Evolutionary conservation across 2,888 invertebrate genomes (phyloP).

Genomic region (Oscheius sp.): DNA sequence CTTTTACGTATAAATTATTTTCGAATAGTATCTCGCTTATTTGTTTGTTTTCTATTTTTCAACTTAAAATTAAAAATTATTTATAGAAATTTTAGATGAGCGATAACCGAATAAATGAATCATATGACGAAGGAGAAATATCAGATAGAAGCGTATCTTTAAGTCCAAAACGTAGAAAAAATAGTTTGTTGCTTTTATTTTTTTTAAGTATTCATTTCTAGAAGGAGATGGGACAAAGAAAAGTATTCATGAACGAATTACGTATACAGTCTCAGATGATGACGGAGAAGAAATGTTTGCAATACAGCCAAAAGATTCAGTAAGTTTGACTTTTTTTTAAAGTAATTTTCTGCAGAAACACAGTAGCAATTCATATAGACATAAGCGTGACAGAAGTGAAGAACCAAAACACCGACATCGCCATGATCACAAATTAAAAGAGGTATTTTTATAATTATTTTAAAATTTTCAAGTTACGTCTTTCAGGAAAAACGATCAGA

Average conservation of each 20-base stretch:
- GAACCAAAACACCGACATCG: constrained; percentile 10
- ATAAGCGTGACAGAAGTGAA: constrained; percentile 19
- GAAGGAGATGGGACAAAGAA: constrained; percentile 15
- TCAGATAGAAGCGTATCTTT: constrained; percentile 33
- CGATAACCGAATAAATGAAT: constrained; percentile 21
- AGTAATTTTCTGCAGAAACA: background rate
- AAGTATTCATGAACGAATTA: constrained; percentile 28
- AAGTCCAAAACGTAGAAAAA: constrained; percentile 3
- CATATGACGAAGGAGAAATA: constrained; percentile 46
- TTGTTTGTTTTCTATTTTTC: background rate
- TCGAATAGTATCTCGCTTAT: background rate
- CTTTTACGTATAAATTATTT: too few relatives aligned
- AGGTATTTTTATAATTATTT: background rate
- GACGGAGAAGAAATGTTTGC: constrained; percentile 53
- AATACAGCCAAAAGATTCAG: constrained; percentile 53
- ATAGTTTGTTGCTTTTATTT: background rate
- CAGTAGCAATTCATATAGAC: background rate
- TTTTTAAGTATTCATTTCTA: constrained; percentile 13
- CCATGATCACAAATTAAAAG: background rate
- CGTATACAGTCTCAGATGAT: constrained; percentile 36
- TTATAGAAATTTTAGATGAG: constrained; percentile 11
- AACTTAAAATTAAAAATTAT: background rate
- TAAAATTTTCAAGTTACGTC: background rate
- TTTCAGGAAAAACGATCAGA: constrained; percentile 7
- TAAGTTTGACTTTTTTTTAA: constrained; percentile 4